Percentiles rank a stretch among this genome's conserved stretches.
Evolutionary conservation across 2,797 vertebrate genomes (phyloP).

Genomic region (Otus scops): DNA sequence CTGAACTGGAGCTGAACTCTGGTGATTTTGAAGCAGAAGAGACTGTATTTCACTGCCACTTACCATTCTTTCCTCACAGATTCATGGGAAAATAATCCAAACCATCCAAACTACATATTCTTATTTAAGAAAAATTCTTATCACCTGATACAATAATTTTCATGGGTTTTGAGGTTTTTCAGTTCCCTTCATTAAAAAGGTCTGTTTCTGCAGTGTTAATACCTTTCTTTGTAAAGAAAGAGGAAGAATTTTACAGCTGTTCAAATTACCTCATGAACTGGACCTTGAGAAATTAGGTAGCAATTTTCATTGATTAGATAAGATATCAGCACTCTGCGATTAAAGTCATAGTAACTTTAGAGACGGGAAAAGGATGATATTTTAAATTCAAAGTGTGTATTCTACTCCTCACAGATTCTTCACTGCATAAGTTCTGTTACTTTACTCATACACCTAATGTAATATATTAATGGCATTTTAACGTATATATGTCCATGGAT

Average conservation of each 20-base stretch:
- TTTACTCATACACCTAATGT: neutral
- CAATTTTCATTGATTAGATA: slow-evolving; percentile 50
- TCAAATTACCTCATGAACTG: slow-evolving; percentile 13
- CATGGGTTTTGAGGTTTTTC: neutral
- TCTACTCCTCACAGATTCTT: neutral
- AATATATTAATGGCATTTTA: neutral
- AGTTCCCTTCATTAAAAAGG: neutral
- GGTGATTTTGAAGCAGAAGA: neutral
- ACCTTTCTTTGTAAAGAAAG: neutral
- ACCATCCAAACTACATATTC: neutral
- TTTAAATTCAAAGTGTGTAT: neutral
- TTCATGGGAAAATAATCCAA: neutral
- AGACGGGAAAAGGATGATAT: neutral
- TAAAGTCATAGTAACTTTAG: neutral
- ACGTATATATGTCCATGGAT: neutral
- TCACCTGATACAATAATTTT: neutral
- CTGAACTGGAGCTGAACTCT: neutral
- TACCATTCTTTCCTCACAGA: neutral
- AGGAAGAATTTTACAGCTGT: slow-evolving; percentile 24
- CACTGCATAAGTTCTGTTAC: neutral
- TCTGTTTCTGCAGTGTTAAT: neutral
- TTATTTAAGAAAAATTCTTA: neutral
- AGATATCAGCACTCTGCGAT: neutral
- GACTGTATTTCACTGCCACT: neutral
- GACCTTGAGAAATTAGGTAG: slow-evolving; percentile 41